A percentile compares a stretch with the other conserved stretches of the same genome.
These are phyloP conservation scores for Megalopta genalis DNA, from an alignment of 1,140 invertebrate genomes.

Conservation along the genomic window DNA sequence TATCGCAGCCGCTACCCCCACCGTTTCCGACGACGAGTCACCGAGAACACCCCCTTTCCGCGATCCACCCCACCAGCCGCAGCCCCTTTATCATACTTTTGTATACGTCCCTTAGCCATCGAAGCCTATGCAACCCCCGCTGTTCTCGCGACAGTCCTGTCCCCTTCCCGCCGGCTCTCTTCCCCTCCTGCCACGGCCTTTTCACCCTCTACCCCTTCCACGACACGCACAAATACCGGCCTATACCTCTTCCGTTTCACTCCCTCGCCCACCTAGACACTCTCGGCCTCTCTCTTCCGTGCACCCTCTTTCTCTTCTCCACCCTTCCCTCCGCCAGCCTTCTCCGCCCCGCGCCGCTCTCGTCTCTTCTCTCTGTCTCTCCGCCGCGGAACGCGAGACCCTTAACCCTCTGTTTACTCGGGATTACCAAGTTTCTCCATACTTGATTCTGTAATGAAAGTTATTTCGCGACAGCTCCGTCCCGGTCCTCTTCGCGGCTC, in stretches of 20 bases:
- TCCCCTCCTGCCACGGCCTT: background rate
- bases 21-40: constrained; percentile 51
- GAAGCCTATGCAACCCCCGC: constrained; percentile 52
- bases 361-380: background rate
- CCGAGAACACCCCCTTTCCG: constrained; percentile 56
- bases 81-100: constrained; percentile 64
- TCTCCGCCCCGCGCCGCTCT: background rate
- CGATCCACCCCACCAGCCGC: constrained; percentile 47
- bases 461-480: constrained; percentile 39
- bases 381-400: constrained; percentile 23
- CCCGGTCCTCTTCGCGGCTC: background rate
- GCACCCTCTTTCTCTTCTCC: too few relatives aligned
- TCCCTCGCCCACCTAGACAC: background rate
- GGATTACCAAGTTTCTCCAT: constrained; percentile 44
- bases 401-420: constrained; percentile 51
- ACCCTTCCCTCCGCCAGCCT: too few relatives aligned
- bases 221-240: constrained; percentile 37
- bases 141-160: constrained; percentile 27
- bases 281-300: background rate
- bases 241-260: background rate
- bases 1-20: constrained; percentile 24
- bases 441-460: constrained; percentile 50
- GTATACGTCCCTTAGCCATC: constrained; percentile 57
- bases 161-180: constrained; percentile 4
- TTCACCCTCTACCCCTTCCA: background rate